Percentiles rank a stretch among this genome's conserved stretches.
Conservation (phyloP, 2,113 vertebrate genomes). For the Indri indri region DNA sequence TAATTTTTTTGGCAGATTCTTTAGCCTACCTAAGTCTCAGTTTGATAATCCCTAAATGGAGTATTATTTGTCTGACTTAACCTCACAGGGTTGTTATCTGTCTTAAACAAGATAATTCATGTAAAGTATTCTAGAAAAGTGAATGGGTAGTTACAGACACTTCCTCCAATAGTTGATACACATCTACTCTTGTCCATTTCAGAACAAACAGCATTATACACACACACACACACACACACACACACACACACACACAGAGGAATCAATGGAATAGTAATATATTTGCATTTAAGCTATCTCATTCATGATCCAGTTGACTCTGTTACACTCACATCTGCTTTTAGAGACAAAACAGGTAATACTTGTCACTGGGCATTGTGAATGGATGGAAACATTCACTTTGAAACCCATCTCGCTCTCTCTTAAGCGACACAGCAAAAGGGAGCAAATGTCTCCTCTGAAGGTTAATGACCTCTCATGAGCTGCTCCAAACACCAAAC, state of each 20-base stretch:
- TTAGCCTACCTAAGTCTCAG: neutral
- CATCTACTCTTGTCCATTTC: neutral
- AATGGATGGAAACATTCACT: neutral
- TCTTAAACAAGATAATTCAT: neutral
- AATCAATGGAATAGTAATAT: neutral
- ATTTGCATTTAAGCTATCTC: neutral
- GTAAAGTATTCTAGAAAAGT: neutral
- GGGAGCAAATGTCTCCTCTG: constrained; percentile 50
- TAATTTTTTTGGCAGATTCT: neutral
- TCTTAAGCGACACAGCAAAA: constrained; percentile 63
- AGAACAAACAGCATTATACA: neutral
- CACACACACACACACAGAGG: too few species aligned
- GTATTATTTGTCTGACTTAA: neutral
- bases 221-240: neutral
- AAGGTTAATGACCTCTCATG: constrained; percentile 57
- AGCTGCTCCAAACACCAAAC: constrained; percentile 31
- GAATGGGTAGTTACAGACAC: neutral
- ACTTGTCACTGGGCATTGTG: neutral
- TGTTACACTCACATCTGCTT: neutral
- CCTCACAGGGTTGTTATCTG: neutral
- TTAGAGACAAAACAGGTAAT: neutral
- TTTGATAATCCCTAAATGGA: neutral
- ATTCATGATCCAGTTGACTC: neutral
- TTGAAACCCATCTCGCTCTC: neutral
- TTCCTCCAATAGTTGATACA: neutral